Evolutionary conservation across 30 jellyfish, hydroid and myxozoan genomes (phyloP).

Genomic region (Hydractinia echinata): DNA sequence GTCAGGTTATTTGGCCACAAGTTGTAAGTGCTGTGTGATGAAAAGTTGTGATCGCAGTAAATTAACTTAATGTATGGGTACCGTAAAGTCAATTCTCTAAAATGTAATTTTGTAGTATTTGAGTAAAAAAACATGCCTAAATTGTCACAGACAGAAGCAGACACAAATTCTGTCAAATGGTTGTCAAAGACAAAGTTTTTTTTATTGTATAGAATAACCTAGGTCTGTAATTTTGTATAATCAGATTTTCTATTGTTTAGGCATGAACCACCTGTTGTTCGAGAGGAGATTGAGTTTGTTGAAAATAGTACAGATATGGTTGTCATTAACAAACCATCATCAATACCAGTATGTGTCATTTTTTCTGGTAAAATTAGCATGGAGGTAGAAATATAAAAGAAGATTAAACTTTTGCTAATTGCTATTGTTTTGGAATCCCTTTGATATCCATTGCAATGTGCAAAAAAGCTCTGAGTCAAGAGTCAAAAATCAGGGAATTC

Average conservation of each 20-base stretch:
- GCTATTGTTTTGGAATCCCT: not conserved
- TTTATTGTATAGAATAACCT: not conserved
- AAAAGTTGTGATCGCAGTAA: no score
- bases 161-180: no score
- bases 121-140: no score
- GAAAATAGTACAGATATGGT: constrained; percentile 63
- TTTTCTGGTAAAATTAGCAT: not conserved
- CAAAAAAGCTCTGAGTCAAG: not conserved
- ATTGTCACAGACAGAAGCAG: no score
- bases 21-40: no score
- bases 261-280: constrained; percentile 91
- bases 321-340: constrained; percentile 83
- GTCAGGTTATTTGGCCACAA: no score
- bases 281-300: constrained; percentile 58
- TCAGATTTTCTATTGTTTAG: constrained; percentile 10
- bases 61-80: no score
- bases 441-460: not conserved
- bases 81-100: no score
- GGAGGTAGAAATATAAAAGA: not conserved
- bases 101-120: no score
- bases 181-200: not conserved
- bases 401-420: not conserved
- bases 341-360: constrained; percentile 61
- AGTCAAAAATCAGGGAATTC: not conserved
- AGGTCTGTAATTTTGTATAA: not conserved